A percentile compares a stretch with the other conserved stretches of the same genome.
These are phyloP conservation scores for Anniella stebbinsi DNA, from an alignment of 2,797 vertebrate species.

Conservation along the genomic window DNA sequence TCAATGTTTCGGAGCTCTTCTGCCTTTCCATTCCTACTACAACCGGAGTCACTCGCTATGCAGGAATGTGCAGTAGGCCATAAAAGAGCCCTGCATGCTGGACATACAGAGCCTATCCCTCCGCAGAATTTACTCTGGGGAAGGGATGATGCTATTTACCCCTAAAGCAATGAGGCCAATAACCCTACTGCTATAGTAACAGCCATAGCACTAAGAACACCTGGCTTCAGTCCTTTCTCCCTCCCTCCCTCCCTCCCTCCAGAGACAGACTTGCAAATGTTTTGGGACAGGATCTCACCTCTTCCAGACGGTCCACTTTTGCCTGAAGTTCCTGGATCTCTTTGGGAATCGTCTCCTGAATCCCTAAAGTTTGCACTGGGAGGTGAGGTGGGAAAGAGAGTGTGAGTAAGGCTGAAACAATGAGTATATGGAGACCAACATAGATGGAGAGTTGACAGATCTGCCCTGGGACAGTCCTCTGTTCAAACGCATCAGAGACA, in stretches of 20 bases:
- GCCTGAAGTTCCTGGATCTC: slow-evolving; percentile 53
- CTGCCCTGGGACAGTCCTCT: too few relatives aligned
- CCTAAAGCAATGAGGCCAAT: neutral
- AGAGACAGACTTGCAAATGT: neutral
- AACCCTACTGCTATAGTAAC: neutral
- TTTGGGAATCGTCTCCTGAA: slow-evolving; percentile 19
- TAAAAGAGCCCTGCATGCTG: neutral
- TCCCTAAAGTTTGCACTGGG: slow-evolving; percentile 51
- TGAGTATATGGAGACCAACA: neutral
- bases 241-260: neutral
- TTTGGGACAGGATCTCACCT: slow-evolving; percentile 45
- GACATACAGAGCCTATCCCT: neutral
- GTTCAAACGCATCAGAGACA: too few relatives aligned
- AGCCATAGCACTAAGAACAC: neutral
- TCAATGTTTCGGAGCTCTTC: too few relatives aligned
- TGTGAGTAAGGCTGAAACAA: neutral
- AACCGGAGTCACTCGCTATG: too few relatives aligned
- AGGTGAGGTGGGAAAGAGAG: neutral
- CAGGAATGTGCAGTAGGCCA: too few relatives aligned
- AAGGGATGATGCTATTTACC: neutral
- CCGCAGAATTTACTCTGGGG: neutral
- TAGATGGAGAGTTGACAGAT: neutral
- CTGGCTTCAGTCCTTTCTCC: too few relatives aligned
- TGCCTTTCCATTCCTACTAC: too few relatives aligned
- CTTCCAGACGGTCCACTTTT: slow-evolving; percentile 68